These are phyloP conservation scores for Drosophila seclusa DNA, from an alignment of 2,888 invertebrate species.

Conservation along the genomic window DNA sequence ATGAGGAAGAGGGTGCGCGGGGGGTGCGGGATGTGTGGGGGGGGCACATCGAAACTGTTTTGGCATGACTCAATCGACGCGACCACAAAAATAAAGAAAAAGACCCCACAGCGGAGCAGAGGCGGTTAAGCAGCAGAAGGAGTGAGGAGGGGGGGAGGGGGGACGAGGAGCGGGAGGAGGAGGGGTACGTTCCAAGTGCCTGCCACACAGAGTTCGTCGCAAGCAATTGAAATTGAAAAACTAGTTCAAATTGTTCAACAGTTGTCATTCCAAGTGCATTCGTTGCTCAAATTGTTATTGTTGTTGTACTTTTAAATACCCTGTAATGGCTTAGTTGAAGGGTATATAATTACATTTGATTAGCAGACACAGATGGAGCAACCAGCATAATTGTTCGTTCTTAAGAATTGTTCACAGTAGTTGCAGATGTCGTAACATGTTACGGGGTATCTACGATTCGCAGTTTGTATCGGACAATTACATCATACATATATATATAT, in stretches of 20 bases:
- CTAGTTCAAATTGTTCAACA: slow-evolving; percentile 35
- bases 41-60: not conserved
- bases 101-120: not conserved
- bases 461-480: not conserved
- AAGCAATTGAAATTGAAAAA: slow-evolving; percentile 41
- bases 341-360: not conserved
- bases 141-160: not conserved
- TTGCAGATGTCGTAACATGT: not conserved
- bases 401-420: not conserved
- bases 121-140: not conserved
- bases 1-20: not conserved
- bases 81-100: slow-evolving; percentile 2
- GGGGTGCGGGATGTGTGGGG: not conserved
- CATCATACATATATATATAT: not conserved
- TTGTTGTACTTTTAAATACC: not conserved
- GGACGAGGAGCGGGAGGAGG: not conserved
- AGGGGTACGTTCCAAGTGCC: not conserved
- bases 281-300: slow-evolving; percentile 3
- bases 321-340: not conserved
- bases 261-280: slow-evolving; percentile 40
- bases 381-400: not conserved
- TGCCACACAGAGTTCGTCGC: slow-evolving; percentile 9
- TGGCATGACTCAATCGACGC: slow-evolving; percentile 19
- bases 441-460: not conserved
- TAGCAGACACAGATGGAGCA: not conserved